Conservation (phyloP, 2,888 invertebrate species). For the Conchocele bisecta region DNA sequence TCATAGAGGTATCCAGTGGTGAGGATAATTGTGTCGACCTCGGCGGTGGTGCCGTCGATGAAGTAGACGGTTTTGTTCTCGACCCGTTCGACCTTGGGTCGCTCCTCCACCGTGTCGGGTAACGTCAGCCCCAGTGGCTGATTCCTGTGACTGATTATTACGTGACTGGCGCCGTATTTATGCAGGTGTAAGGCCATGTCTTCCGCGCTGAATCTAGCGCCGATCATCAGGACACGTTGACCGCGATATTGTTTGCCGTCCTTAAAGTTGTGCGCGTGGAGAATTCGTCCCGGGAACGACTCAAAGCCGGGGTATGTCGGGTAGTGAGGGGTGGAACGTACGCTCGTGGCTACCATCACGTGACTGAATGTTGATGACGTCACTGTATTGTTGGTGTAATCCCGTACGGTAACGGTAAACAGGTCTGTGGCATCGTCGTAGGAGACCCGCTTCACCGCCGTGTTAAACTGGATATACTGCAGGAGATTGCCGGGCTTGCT, state of each 20-base stretch:
- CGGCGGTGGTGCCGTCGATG: background rate
- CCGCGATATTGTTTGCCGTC: slow-evolving; percentile 9
- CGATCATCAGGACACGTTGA: slow-evolving; percentile 13
- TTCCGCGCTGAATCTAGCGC: slow-evolving; percentile 4
- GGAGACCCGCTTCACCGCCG: slow-evolving; percentile 10
- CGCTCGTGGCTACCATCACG: slow-evolving; percentile 9
- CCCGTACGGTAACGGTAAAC: slow-evolving; percentile 21
- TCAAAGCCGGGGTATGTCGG: slow-evolving; percentile 15
- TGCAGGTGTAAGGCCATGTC: slow-evolving; percentile 10
- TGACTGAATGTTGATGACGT: slow-evolving; percentile 11
- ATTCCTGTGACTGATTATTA: background rate
- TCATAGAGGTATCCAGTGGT: background rate
- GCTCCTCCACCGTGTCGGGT: slow-evolving; percentile 15
- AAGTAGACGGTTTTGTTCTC: background rate
- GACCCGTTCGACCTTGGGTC: slow-evolving; percentile 4
- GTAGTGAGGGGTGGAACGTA: slow-evolving; percentile 4
- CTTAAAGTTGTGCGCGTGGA: slow-evolving; percentile 25
- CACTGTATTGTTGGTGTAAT: background rate
- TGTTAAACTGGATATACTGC: slow-evolving; percentile 4
- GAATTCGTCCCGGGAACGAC: slow-evolving; percentile 9
- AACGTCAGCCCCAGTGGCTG: background rate
- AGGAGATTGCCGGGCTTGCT: background rate
- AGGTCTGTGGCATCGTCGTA: slow-evolving; percentile 25
- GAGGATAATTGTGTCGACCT: background rate
- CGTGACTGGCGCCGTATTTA: background rate